Evolutionary conservation across 2,888 invertebrate species (phyloP), one percentile per base, ranked within the genome.

Genomic region (Caenorhabditis sulstoni): DNA sequence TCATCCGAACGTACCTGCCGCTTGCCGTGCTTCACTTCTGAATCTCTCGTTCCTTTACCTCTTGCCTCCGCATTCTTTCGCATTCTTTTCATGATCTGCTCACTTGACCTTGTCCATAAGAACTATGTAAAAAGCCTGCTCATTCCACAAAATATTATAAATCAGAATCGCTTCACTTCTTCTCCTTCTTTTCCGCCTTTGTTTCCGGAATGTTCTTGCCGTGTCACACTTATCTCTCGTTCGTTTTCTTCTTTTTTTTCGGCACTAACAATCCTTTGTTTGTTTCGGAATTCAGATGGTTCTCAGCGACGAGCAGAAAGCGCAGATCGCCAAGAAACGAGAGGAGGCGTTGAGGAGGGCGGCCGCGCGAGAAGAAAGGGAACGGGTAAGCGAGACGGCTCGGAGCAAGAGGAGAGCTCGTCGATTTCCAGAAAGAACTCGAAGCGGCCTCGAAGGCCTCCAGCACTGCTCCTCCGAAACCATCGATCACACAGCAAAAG

Each of bases 231-330:
- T 41, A 41, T 41, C 41, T 41, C 3, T 14, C 41, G 7, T 11
- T 11, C 29, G 29, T 29, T 11, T 41, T 11, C 52, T 35, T 52
- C 35, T 52, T 35, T 29, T 53, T 35, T 53, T 14, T 53, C 53
- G 35, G 52, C n/a, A 37, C 37, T 37, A 37, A 37, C 37, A 37
- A 5, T 52, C 29, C 52, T 52, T 52, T 52, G 2, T 35, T n/a
- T 11, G 29, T 3, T 45, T 16, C 20, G 18, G 44, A 53, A 8
- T 29, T 29, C 29, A 29, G 29, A 79, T 75, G 75, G 65, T 37
- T 14, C 73, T 86, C 20, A 86, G 80, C 4, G 83, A 85, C 3
- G 84, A 81, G 45, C 81, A 85, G 70, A 64, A 59, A 22, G 71
- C 57, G 41, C 64, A 62, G 35, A 81, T 86, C 22, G 84, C 79